A percentile compares a stretch with the other conserved stretches of the same genome.
Evolutionary conservation across 2,797 vertebrate genomes (phyloP).

Genomic region (Dicrostonyx torquatus): DNA sequence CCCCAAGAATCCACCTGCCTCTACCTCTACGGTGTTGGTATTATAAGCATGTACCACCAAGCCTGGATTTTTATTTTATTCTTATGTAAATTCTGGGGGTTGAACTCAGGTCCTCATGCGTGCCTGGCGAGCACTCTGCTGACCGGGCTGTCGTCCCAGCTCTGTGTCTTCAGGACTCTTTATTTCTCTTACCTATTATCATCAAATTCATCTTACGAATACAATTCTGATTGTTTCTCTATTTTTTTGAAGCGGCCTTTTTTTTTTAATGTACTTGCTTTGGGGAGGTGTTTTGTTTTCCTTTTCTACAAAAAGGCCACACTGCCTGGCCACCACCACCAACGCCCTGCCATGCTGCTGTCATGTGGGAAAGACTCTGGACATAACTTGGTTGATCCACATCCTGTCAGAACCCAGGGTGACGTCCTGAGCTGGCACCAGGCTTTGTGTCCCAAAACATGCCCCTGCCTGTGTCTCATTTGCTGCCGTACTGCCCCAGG

Average conservation of each 20-base stretch:
- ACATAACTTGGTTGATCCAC: not conserved
- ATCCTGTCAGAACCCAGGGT: not conserved
- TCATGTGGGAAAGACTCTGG: not conserved
- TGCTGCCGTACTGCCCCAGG: conserved; percentile 28
- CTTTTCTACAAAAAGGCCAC: not conserved
- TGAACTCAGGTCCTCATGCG: not conserved
- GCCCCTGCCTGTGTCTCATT: not conserved
- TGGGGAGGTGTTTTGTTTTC: not conserved
- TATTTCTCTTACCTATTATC: not conserved
- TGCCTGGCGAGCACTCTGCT: not conserved
- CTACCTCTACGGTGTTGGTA: not conserved
- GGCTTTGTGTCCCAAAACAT: not conserved
- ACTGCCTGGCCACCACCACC: fast-evolving
- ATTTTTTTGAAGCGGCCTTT: not conserved
- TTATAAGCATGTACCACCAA: not conserved
- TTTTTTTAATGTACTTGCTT: not conserved
- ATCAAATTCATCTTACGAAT: not conserved
- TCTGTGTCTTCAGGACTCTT: not conserved
- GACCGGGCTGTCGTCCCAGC: not conserved
- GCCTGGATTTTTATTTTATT: not conserved
- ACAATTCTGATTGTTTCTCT: not conserved
- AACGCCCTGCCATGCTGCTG: not conserved
- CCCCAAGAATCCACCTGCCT: not conserved
- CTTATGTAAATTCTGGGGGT: not conserved
- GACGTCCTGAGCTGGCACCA: not conserved